Conservation (phyloP, 2,797 vertebrate species). For the Eospalax fontanierii region DNA sequence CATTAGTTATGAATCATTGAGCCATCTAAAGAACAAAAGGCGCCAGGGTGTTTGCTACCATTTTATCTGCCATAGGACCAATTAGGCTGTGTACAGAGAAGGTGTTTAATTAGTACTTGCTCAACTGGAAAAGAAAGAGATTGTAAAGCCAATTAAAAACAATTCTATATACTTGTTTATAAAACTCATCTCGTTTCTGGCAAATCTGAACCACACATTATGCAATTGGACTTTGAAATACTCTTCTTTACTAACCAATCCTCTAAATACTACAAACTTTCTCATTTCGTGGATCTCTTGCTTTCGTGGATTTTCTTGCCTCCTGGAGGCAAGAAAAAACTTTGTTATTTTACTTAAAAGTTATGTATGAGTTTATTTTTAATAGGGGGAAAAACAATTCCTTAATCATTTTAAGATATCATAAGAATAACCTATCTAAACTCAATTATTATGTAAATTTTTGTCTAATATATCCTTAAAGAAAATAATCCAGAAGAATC, state of each 20-base stretch:
- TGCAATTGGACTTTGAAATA: not conserved
- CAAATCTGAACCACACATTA: conserved; percentile 7
- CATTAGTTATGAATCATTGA: not conserved
- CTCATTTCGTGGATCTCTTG: not conserved
- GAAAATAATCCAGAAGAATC: conserved; percentile 6
- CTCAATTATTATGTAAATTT: not conserved
- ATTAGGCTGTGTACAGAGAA: conserved; percentile 34
- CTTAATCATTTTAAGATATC: not conserved
- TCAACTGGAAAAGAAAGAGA: conserved; percentile 64
- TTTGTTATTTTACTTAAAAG: not conserved
- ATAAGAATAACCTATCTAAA: not conserved
- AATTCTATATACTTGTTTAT: conserved; percentile 26
- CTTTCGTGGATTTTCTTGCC: not conserved
- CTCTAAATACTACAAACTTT: not conserved
- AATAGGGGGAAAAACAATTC: not conserved
- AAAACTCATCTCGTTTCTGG: conserved; percentile 14
- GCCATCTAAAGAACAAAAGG: not conserved
- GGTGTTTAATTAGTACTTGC: conserved; percentile 56
- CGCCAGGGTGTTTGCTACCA: conserved; percentile 12
- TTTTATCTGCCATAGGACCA: conserved; percentile 59
- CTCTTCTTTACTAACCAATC: not conserved
- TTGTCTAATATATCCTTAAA: not conserved
- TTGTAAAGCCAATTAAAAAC: conserved; percentile 59
- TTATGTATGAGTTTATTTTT: not conserved
- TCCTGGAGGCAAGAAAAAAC: not conserved